phyloP scores from a whole-genome alignment of 2,888 invertebrate genomes.

The Mongoloraphidia duomilia region DNA sequence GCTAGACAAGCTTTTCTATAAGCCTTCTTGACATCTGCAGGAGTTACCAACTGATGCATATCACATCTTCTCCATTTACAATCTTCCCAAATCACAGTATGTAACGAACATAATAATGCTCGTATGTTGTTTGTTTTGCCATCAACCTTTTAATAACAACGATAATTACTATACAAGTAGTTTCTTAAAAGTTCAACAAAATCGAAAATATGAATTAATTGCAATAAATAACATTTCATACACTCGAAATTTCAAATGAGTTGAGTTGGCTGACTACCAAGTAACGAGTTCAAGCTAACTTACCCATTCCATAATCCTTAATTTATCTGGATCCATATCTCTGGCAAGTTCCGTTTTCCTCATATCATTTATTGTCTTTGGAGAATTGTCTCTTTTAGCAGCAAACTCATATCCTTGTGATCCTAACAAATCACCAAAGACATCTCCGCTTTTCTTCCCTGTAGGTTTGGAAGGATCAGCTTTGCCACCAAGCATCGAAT shows the following conservation, averaged over 20 bases:
- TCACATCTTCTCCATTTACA: conserved; percentile 86
- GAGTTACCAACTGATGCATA: conserved; percentile 86
- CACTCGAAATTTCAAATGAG: background rate
- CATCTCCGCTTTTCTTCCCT: conserved; percentile 45
- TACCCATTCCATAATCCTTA: conserved; percentile 73
- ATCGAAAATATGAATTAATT: conserved; percentile 1
- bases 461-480: conserved; percentile 23
- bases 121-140: conserved; percentile 95
- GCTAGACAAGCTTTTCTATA: conserved; percentile 92
- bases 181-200: background rate
- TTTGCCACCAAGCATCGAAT: conserved; percentile 28
- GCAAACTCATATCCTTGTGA: conserved; percentile 78
- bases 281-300: conserved; percentile 12
- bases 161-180: conserved; percentile 2
- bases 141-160: conserved; percentile 48
- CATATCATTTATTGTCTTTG: conserved; percentile 86
- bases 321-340: conserved; percentile 84
- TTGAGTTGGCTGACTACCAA: background rate
- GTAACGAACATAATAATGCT: conserved; percentile 85
- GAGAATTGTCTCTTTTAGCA: conserved; percentile 57
- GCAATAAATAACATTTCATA: background rate
- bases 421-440: conserved; percentile 83
- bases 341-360: conserved; percentile 70
- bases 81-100: conserved; percentile 85
- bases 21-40: conserved; percentile 88